Evolutionary conservation across 2,797 vertebrate genomes (phyloP).

Genomic region (Chaetophractus vellerosus): DNA sequence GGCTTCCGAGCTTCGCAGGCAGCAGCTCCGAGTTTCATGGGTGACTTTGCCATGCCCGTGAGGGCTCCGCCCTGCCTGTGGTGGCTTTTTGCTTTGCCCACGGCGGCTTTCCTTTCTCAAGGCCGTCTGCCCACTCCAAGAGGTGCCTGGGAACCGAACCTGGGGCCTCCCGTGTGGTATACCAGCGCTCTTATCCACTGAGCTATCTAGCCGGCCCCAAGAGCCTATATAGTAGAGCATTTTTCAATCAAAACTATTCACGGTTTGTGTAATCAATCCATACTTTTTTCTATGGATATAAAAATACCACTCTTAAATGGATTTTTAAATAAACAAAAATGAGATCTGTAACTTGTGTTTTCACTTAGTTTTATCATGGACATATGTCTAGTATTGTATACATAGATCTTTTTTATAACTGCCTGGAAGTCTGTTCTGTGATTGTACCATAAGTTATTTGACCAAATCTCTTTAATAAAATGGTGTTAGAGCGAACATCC

Average conservation of each 20-base stretch:
- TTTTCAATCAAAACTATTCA: neutral
- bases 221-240: neutral
- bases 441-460: slow-evolving; percentile 20
- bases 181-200: no score
- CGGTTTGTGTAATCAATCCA: neutral
- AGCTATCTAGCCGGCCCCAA: no score
- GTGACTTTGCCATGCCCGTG: no score
- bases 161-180: no score
- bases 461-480: neutral
- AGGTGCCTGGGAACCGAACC: no score
- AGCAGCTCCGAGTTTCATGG: no score
- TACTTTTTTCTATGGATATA: neutral
- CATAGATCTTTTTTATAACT: slow-evolving; percentile 27
- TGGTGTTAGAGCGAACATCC: slow-evolving; percentile 13
- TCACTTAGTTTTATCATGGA: neutral
- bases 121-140: no score
- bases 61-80: no score
- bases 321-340: slow-evolving; percentile 41
- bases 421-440: slow-evolving; percentile 7
- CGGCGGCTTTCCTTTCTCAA: no score
- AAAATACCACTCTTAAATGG: neutral
- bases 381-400: slow-evolving; percentile 14
- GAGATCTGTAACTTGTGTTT: neutral
- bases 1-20: no score
- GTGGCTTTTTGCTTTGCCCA: no score